A percentile compares a stretch with the other conserved stretches of the same genome.
Conservation (phyloP, 2,797 vertebrate species). For the Pseudomugil tenellus region DNA sequence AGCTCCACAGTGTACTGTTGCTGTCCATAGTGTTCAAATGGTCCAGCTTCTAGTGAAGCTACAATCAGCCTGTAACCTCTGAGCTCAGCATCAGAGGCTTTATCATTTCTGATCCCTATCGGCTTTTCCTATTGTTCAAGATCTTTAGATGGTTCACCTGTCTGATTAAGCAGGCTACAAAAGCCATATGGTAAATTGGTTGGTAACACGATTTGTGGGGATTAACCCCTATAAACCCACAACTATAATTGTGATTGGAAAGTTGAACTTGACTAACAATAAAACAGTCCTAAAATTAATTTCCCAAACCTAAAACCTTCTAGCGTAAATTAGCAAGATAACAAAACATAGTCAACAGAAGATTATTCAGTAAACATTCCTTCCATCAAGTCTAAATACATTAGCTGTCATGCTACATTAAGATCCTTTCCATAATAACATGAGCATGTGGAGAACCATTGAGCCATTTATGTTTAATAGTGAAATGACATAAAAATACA, state of each 20-base stretch:
- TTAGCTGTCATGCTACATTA: slow-evolving; percentile 6
- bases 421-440: slow-evolving; percentile 16
- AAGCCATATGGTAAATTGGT: slow-evolving; percentile 65
- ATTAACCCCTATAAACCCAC: slow-evolving; percentile 57
- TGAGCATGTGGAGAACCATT: background rate
- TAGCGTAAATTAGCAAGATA: slow-evolving; percentile 10
- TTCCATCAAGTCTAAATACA: slow-evolving; percentile 19
- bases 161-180: slow-evolving; percentile 35
- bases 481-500: slow-evolving; percentile 48
- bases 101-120: slow-evolving; percentile 59
- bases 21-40: slow-evolving; percentile 58
- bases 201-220: slow-evolving; percentile 65
- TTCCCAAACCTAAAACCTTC: slow-evolving; percentile 20
- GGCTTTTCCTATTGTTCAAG: slow-evolving; percentile 22
- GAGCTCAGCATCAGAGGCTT: slow-evolving; percentile 32
- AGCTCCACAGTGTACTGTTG: slow-evolving; percentile 51
- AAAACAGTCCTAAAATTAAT: slow-evolving; percentile 22
- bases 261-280: slow-evolving; percentile 32
- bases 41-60: slow-evolving; percentile 11
- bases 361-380: background rate
- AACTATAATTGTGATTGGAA: slow-evolving; percentile 66
- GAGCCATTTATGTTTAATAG: slow-evolving; percentile 56
- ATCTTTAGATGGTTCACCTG: slow-evolving; percentile 57
- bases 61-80: slow-evolving; percentile 13
- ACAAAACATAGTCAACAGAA: background rate